Evolutionary conservation across 2,113 vertebrate genomes (phyloP).

Genomic region (Odocoileus hemionus): DNA sequence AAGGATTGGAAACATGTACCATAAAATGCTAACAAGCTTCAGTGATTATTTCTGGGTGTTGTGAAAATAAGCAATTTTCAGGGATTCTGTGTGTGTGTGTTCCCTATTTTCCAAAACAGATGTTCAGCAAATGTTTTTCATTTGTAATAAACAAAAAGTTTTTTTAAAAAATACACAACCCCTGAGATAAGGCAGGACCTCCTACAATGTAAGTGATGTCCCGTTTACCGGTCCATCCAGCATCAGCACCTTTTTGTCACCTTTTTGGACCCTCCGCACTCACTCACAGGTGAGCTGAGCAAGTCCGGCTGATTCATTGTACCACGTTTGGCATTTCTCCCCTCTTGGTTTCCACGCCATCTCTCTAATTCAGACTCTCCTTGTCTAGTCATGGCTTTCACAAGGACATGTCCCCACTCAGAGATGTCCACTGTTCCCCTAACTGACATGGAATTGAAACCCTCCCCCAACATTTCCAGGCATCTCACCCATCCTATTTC

Average conservation of each 20-base stretch:
- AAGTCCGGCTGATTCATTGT: neutral
- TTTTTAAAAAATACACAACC: neutral
- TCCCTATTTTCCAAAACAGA: neutral
- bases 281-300: neutral
- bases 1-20: neutral
- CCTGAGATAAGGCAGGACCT: neutral
- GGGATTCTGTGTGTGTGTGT: neutral
- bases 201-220: neutral
- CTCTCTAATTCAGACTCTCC: neutral
- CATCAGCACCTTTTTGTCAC: fast-evolving
- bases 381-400: neutral
- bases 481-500: fast-evolving
- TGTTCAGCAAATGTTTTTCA: neutral
- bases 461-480: neutral
- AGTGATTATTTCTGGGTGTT: neutral
- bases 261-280: neutral
- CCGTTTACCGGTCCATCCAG: neutral
- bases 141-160: neutral
- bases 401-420: neutral
- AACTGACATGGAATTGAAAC: neutral
- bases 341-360: neutral
- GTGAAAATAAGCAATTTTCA: neutral
- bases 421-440: neutral
- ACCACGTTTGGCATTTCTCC: neutral
- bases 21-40: neutral